Evolutionary conservation across 2,888 invertebrate species (phyloP).

Genomic region (Rhabditoides inermis): DNA sequence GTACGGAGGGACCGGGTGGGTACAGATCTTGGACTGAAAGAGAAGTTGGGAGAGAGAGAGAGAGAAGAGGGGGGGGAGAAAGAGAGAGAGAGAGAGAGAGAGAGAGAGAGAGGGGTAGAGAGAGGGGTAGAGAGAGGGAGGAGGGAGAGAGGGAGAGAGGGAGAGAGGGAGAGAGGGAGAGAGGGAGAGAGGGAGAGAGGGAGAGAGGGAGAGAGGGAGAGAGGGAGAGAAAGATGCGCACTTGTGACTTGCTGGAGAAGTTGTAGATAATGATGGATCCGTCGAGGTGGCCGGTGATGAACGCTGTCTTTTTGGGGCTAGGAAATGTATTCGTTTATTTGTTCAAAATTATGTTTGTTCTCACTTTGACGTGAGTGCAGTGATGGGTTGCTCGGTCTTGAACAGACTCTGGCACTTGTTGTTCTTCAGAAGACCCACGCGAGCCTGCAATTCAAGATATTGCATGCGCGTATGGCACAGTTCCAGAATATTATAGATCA

Average conservation of each 20-base stretch:
- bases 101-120: too few relatives aligned
- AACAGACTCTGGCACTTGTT: slow-evolving; percentile 84
- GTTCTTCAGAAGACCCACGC: slow-evolving; percentile 71
- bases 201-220: too few relatives aligned
- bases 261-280: slow-evolving; percentile 73
- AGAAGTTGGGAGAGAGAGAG: background rate
- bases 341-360: too few relatives aligned
- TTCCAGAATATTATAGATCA: background rate
- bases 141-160: too few relatives aligned
- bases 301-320: slow-evolving; percentile 70
- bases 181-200: too few relatives aligned
- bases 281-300: slow-evolving; percentile 84
- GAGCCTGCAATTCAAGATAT: slow-evolving; percentile 52
- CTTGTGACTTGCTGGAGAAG: slow-evolving; percentile 54
- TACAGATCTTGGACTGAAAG: slow-evolving; percentile 57
- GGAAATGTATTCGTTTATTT: too few relatives aligned
- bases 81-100: too few relatives aligned
- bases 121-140: too few relatives aligned
- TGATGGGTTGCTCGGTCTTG: slow-evolving; percentile 76
- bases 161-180: too few relatives aligned
- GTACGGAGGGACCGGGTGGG: slow-evolving; percentile 74
- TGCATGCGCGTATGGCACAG: too few relatives aligned
- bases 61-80: too few relatives aligned
- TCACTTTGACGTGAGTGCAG: slow-evolving; percentile 58
- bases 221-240: too few relatives aligned